These are phyloP conservation scores for Papilio dardanus DNA, from an alignment of 1,140 invertebrate species.

Conservation along the genomic window DNA sequence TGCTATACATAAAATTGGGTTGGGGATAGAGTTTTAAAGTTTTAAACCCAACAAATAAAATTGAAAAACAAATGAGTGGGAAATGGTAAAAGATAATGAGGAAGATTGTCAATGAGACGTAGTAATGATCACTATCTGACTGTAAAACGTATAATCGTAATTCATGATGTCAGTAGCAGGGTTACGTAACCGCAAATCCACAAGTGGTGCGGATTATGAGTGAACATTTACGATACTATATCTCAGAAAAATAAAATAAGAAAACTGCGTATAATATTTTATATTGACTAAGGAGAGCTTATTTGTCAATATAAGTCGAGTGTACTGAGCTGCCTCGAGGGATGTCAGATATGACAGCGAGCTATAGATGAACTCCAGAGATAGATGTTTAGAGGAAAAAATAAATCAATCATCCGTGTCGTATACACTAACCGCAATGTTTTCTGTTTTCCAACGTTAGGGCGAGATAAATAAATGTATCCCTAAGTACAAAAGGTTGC, in stretches of 20 bases:
- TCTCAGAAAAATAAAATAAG: not conserved
- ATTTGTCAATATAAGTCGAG: conserved; percentile 25
- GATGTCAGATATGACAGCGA: conserved; percentile 22
- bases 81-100: not conserved
- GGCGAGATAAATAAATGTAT: not conserved
- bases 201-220: no score
- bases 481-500: not conserved
- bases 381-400: conserved; percentile 4
- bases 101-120: not conserved
- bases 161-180: no score
- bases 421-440: conserved; percentile 2
- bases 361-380: conserved; percentile 18
- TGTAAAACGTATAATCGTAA: not conserved
- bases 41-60: not conserved
- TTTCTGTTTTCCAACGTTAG: not conserved
- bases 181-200: no score
- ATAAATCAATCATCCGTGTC: conserved; percentile 20
- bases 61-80: not conserved
- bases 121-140: no score
- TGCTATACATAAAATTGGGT: no score
- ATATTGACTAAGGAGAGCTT: conserved; percentile 7
- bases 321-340: conserved; percentile 23
- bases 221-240: not conserved
- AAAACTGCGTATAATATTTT: not conserved
- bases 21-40: no score